These are phyloP conservation scores for Dendrolimus kikuchii DNA, from an alignment of 1,140 invertebrate species.

Conservation along the genomic window DNA sequence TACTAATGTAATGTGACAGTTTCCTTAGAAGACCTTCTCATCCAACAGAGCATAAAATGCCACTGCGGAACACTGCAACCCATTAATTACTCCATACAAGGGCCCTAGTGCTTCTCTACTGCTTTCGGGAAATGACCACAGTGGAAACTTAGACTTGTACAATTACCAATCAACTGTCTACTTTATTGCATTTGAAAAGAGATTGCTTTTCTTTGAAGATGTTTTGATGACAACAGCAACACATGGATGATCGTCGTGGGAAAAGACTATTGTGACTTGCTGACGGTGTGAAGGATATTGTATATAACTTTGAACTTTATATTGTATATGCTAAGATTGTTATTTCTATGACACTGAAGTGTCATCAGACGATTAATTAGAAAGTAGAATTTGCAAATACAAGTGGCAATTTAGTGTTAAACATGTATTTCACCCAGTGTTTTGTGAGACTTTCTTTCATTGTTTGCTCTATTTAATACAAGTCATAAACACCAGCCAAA, in stretches of 20 bases:
- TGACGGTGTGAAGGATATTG: slow-evolving; percentile 18
- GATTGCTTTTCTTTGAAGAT: slow-evolving; percentile 6
- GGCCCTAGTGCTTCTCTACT: slow-evolving; percentile 38
- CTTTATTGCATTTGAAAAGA: slow-evolving; percentile 7
- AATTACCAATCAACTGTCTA: slow-evolving; percentile 17
- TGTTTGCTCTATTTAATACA: slow-evolving; percentile 6
- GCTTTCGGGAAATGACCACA: slow-evolving; percentile 42
- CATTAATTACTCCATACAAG: slow-evolving; percentile 60
- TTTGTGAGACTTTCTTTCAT: slow-evolving; percentile 22
- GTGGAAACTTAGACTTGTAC: slow-evolving; percentile 27
- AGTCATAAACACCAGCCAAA: slow-evolving; percentile 3
- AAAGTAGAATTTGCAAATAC: slow-evolving; percentile 44
- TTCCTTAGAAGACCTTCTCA: slow-evolving; percentile 55
- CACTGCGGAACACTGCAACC: slow-evolving; percentile 40
- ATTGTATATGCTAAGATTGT: slow-evolving; percentile 7
- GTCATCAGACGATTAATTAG: slow-evolving; percentile 42
- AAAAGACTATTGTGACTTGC: slow-evolving; percentile 44
- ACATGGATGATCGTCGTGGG: slow-evolving; percentile 56
- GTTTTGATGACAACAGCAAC: slow-evolving; percentile 32
- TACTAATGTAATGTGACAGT: slow-evolving; percentile 59
- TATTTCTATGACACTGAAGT: slow-evolving; percentile 14
- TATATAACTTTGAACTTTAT: slow-evolving; percentile 26
- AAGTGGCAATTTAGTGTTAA: slow-evolving; percentile 43
- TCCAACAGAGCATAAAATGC: slow-evolving; percentile 59
- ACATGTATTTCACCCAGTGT: slow-evolving; percentile 32